Evolutionary conservation across 2,888 invertebrate species (phyloP), one percentile per base, ranked within the genome.

Genomic region (Muscina levida): DNA sequence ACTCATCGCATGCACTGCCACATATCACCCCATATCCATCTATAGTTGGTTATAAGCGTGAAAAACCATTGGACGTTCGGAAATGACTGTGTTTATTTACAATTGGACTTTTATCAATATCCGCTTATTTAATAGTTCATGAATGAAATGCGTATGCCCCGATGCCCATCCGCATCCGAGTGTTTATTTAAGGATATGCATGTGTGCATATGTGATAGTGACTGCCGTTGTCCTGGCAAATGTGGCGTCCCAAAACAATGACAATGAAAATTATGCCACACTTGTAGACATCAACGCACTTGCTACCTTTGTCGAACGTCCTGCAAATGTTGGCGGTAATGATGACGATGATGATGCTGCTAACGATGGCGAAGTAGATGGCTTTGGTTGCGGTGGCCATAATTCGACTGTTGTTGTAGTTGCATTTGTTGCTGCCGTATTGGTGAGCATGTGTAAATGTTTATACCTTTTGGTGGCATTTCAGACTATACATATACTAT

Each of bases 31-130:
- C n/a, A n/a, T n/a, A n/a, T n/a, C n/a, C n/a, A n/a, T n/a, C n/a
- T n/a, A n/a, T n/a, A n/a, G n/a, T n/a, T n/a, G n/a, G n/a, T n/a
- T n/a, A n/a, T n/a, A n/a, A n/a, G 15, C 8, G 53, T 68, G 15
- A 39, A 11, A 48, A 53, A 42, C 8, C 37, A 39, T 53, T 53
- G n/a, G 17, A 19, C 37, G 37, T 48, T 19, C 48, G 74, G 57
- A 24, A 74, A 67, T 74, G 48, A 37, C 48, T 67, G 48, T 19
- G 67, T 74, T 48, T 13, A 67, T 74, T 74, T 74, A 59, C 26
- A 22, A 59, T 59, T 67, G 53, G 37, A 26, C 15, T 75, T 74
- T 74, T 74, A 75, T 68, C 74, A 68, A 75, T 68, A 68, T 62
- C 59, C 59, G 59, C 31, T 24, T 48, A 68, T 59, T 68, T 74